These are phyloP conservation scores for Leptoteleia sp. DNA, from an alignment of 1,140 invertebrate species.

Conservation along the genomic window DNA sequence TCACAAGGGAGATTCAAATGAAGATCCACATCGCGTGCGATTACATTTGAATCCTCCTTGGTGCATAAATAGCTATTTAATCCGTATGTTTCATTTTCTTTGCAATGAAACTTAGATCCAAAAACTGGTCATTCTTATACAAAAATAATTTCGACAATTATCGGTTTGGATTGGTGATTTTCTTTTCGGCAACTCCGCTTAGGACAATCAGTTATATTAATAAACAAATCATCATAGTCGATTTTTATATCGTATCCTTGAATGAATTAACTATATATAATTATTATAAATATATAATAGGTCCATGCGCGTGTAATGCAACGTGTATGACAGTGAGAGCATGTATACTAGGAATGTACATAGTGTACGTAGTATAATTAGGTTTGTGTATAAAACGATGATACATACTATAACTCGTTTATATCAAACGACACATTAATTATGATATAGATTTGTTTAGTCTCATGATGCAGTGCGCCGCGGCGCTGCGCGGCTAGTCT, in stretches of 20 bases:
- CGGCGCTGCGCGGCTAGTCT: slow-evolving; percentile 78
- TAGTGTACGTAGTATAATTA: slow-evolving; percentile 80
- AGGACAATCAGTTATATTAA: no score
- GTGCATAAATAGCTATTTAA: no score
- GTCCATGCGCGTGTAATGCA: slow-evolving; percentile 77
- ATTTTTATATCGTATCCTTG: slow-evolving; percentile 38
- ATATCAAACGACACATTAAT: slow-evolving; percentile 81
- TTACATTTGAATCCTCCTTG: no score
- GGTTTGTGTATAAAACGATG: slow-evolving; percentile 81
- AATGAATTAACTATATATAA: slow-evolving; percentile 75
- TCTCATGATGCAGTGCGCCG: slow-evolving; percentile 77
- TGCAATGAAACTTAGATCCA: no score
- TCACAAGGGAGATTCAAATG: no score
- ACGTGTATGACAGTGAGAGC: slow-evolving; percentile 75
- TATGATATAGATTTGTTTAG: slow-evolving; percentile 80
- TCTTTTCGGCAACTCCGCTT: no score
- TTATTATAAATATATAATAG: slow-evolving; percentile 79
- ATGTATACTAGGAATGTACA: slow-evolving; percentile 81
- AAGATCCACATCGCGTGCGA: no score
- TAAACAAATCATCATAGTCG: slow-evolving; percentile 21
- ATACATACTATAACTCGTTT: slow-evolving; percentile 80
- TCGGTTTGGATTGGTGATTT: no score
- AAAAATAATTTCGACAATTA: no score
- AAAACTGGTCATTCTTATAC: no score
- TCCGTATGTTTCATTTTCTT: no score